Evolutionary conservation across 2,888 invertebrate genomes (phyloP).

Genomic region (Pristionchus japonicus): DNA sequence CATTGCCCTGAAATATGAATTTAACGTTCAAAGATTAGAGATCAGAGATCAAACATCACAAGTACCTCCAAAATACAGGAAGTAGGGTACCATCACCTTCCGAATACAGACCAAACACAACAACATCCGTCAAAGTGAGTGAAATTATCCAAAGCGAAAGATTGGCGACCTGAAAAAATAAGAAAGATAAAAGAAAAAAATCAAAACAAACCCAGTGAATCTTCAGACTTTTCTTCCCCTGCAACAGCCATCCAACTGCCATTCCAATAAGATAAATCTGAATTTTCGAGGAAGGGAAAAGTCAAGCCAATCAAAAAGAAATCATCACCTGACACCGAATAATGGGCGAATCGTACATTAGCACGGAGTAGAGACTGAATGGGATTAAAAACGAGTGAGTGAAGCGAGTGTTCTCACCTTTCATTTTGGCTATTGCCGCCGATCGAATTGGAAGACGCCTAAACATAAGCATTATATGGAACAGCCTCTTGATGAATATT

Average conservation of each 20-base stretch:
- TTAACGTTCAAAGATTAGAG: not conserved
- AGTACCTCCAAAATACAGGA: slow-evolving; percentile 13
- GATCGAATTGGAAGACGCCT: not conserved
- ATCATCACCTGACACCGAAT: slow-evolving; percentile 45
- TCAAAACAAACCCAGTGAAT: slow-evolving; percentile 33
- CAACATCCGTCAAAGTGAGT: not conserved
- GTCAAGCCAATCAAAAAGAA: no score
- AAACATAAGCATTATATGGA: no score
- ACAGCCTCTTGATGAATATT: no score
- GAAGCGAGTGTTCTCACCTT: no score
- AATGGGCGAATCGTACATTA: slow-evolving; percentile 50
- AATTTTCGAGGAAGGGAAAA: no score
- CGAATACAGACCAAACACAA: not conserved
- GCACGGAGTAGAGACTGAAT: slow-evolving; percentile 36
- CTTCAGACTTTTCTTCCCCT: slow-evolving; percentile 11
- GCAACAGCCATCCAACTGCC: slow-evolving; percentile 49
- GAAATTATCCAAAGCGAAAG: not conserved
- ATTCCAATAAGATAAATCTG: slow-evolving; percentile 49
- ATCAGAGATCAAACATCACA: not conserved
- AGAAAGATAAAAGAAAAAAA: not conserved
- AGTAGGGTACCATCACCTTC: not conserved
- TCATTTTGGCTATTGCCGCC: not conserved
- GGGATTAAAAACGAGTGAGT: no score
- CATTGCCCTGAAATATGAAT: not conserved
- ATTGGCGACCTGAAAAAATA: not conserved